A percentile compares a stretch with the other conserved stretches of the same genome.
These are phyloP conservation scores for Cherax quadricarinatus DNA, from an alignment of 1,140 invertebrate species.

Conservation along the genomic window DNA sequence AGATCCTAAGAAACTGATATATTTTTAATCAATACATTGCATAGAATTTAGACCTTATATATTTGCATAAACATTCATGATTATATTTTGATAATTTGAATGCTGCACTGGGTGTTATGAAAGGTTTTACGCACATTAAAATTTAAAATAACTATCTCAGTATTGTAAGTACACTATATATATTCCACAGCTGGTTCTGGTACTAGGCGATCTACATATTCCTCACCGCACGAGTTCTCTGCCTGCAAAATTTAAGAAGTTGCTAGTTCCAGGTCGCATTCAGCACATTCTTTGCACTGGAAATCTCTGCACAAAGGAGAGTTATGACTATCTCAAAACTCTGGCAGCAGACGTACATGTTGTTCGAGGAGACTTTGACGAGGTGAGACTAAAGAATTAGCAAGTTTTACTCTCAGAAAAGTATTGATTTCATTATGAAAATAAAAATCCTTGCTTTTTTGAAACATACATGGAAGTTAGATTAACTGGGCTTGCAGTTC, in stretches of 20 bases:
- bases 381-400: conserved; percentile 80
- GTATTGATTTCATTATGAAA: conserved; percentile 7
- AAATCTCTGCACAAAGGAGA: conserved; percentile 97
- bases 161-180: background rate
- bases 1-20: no score
- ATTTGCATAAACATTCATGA: no score
- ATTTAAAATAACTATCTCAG: no score
- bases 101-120: no score
- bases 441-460: background rate
- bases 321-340: conserved; percentile 98
- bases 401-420: background rate
- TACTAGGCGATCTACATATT: conserved; percentile 98
- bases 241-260: conserved; percentile 97
- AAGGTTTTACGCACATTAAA: no score
- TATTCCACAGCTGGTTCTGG: conserved; percentile 87
- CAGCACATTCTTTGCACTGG: conserved; percentile 99
- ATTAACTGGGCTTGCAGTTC: no score
- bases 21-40: no score
- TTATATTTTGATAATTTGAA: no score
- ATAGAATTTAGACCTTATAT: no score
- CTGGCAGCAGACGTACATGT: conserved; percentile 99
- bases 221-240: conserved; percentile 95
- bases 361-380: conserved; percentile 98
- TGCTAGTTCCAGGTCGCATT: conserved; percentile 97
- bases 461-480: no score